A percentile compares a stretch with the other conserved stretches of the same genome.
These are phyloP conservation scores for Sycophaga agraensis DNA, from an alignment of 1,140 invertebrate genomes.

Conservation along the genomic window DNA sequence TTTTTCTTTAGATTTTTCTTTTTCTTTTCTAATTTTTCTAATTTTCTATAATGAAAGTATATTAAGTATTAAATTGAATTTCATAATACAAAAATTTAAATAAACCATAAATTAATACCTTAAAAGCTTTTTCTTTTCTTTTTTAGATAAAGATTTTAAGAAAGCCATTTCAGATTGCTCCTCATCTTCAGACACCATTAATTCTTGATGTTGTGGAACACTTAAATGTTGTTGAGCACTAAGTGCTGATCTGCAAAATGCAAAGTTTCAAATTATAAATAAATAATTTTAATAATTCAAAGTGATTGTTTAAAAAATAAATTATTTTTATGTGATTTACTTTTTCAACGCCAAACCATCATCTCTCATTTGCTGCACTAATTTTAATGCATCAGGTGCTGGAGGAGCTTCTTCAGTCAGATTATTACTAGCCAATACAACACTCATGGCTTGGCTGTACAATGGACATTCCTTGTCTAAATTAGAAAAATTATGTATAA, in stretches of 20 bases:
- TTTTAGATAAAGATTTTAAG: constrained; percentile 78
- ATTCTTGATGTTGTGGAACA: constrained; percentile 50
- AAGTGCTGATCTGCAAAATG: constrained; percentile 54
- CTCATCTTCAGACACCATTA: constrained; percentile 63
- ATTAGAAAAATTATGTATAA: constrained; percentile 30
- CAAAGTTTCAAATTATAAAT: constrained; percentile 9
- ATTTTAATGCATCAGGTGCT: constrained; percentile 67
- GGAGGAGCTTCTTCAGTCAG: constrained; percentile 58
- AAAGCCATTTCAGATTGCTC: constrained; percentile 71
- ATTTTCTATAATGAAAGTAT: constrained; percentile 62
- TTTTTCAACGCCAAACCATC: constrained; percentile 88
- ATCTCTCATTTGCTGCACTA: constrained; percentile 89
- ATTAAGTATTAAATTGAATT: constrained; percentile 1
- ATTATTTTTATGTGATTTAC: constrained; percentile 46
- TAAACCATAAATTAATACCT: constrained; percentile 62
- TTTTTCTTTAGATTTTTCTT: constrained; percentile 60
- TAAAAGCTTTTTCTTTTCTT: constrained; percentile 88
- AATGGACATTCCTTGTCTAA: constrained; percentile 89
- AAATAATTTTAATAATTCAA: not conserved
- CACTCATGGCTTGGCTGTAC: constrained; percentile 78
- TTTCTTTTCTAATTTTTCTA: constrained; percentile 74
- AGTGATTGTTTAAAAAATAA: constrained; percentile 12
- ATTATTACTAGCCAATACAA: constrained; percentile 64
- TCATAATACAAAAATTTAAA: not conserved
- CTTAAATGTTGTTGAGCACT: constrained; percentile 64